phyloP scores from a whole-genome alignment of 2,888 invertebrate species.

The Drosophila incognita region DNA sequence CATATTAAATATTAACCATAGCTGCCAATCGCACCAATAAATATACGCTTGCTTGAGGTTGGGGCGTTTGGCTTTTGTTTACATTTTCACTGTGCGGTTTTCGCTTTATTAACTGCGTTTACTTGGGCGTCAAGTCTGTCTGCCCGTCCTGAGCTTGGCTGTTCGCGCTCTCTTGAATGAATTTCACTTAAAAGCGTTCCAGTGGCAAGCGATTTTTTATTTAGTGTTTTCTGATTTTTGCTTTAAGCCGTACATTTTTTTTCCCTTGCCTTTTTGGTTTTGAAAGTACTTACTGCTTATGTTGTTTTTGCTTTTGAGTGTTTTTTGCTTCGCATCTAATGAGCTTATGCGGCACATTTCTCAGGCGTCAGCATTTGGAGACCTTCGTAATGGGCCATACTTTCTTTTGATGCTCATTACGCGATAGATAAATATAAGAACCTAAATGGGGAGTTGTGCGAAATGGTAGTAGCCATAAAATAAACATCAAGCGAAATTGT shows the following conservation, averaged over 20 bases:
- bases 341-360: constrained; percentile 76
- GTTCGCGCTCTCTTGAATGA: constrained; percentile 67
- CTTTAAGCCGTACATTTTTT: constrained; percentile 23
- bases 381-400: constrained; percentile 60
- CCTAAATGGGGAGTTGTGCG: constrained; percentile 19
- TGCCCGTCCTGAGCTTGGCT: constrained; percentile 31
- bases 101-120: constrained; percentile 72
- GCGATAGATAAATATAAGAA: constrained; percentile 58
- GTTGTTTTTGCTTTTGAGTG: constrained; percentile 31
- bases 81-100: constrained; percentile 72
- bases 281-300: constrained; percentile 61
- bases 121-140: constrained; percentile 58
- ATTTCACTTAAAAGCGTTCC: constrained; percentile 72
- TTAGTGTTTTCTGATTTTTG: constrained; percentile 20
- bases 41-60: constrained; percentile 24
- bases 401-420: constrained; percentile 76
- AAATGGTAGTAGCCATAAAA: constrained; percentile 20
- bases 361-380: constrained; percentile 56
- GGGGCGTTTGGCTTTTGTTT: constrained; percentile 52
- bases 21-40: constrained; percentile 8
- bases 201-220: constrained; percentile 47
- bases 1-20: constrained; percentile 27
- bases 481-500: constrained; percentile 62
- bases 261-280: constrained; percentile 27
- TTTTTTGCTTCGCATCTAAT: constrained; percentile 73